Evolutionary conservation across 2,888 invertebrate genomes (phyloP), one percentile per base, ranked within the genome.

Genomic region (Dolomedes plantarius): DNA sequence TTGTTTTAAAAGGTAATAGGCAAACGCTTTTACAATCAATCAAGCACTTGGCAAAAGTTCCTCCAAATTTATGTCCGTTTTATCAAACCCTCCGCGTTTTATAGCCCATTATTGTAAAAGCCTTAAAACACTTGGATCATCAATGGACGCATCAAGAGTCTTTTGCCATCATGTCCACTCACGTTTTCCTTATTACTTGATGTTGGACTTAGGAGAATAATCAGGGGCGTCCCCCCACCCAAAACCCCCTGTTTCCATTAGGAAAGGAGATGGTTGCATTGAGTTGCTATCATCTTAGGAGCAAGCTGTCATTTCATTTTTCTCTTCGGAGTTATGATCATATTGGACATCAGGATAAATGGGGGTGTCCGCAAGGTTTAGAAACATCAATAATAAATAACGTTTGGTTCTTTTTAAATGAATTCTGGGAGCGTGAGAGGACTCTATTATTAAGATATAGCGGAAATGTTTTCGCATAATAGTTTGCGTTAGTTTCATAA

Each of bases 91-190:
- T 13, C 16, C 2, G 41, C 41, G 16, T 56, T 56, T 56, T 56
- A 56, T 56, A 6, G 56, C n/a, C 56, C 56, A 56, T 56, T 56
- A 56, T 23, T 2, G 56, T 56, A 56, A 56, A 56, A 56, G 56
- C 56, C 56, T 23, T 56, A 56, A 56, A 56, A 23, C 56, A 23
- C 23, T 23, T 3, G 23, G 19, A 23, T 23, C 56, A 56, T 56
- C 56, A 56, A 56, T 6, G 23, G 5, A 3, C 3, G 56, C 46
- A 23, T 23, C 1, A 5, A 19, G 23, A 23, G 56, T 23, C 56
- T 16, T 56, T 23, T 2, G 19, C 19, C 23, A 56, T 56, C 56
- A 19, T 56, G 56, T 56, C 56, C 23, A 23, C 23, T 23, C 19
- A 56, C 56, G 23, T 56, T 23, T 23, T 56, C 56, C 56, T 56